phyloP scores from a whole-genome alignment of 92 coral and sea anemone species.

The Epizoanthus stellaris region DNA sequence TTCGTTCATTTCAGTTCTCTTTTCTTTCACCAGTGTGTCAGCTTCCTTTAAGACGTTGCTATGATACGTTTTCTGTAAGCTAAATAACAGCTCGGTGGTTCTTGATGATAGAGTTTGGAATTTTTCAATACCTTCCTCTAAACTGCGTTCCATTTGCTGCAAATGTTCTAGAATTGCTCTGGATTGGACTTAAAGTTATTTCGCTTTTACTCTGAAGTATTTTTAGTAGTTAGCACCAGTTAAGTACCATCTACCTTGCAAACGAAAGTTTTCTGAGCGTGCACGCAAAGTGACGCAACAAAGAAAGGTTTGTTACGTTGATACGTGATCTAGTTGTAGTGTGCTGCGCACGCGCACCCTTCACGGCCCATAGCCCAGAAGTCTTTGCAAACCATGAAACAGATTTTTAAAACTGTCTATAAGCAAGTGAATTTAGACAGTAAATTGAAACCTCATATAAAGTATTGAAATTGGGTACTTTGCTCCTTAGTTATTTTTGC shows the following conservation, averaged over 20 bases:
- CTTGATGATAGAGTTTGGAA: slow-evolving; percentile 5
- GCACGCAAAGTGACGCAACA: slow-evolving; percentile 8
- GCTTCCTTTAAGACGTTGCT: slow-evolving; percentile 10
- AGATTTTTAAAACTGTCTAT: not conserved
- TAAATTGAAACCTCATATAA: no score
- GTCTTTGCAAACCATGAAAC: not conserved
- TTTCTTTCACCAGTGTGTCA: not conserved
- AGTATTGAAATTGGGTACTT: no score
- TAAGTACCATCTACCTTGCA: not conserved
- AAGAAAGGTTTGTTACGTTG: not conserved
- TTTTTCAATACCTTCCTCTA: slow-evolving; percentile 6
- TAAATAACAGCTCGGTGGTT: slow-evolving; percentile 5
- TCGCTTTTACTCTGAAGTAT: not conserved
- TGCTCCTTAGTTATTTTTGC: no score
- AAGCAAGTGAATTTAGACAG: no score
- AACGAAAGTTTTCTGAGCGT: not conserved
- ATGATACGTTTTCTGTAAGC: slow-evolving; percentile 23
- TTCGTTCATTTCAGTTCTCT: slow-evolving; percentile 23
- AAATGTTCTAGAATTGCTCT: no score
- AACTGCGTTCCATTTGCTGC: slow-evolving; percentile 7
- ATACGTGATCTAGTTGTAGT: not conserved
- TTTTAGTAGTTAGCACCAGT: not conserved
- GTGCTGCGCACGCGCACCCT: not conserved
- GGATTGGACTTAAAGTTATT: no score
- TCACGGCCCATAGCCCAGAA: not conserved